Percentiles rank a stretch among this genome's conserved stretches.
Conservation (phyloP, 2,113 vertebrate genomes). For the Acinonyx jubatus region DNA sequence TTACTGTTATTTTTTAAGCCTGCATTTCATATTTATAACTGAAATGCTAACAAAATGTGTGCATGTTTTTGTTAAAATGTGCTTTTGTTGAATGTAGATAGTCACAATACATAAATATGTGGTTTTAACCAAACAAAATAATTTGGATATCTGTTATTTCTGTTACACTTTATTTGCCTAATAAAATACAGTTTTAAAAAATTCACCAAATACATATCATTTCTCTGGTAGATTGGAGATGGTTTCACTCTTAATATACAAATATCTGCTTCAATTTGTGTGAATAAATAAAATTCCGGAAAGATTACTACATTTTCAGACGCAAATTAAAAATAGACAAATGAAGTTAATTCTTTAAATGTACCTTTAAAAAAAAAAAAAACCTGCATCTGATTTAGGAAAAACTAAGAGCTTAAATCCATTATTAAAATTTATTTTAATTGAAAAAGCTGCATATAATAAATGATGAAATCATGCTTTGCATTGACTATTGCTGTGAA, state of each 20-base stretch:
- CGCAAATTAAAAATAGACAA: constrained; percentile 59
- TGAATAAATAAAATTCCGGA: constrained; percentile 44
- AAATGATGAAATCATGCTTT: constrained; percentile 40
- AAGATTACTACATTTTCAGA: constrained; percentile 43
- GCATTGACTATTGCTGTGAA: neutral
- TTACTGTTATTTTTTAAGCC: constrained; percentile 1
- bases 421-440: constrained; percentile 64
- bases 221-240: neutral
- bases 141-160: constrained; percentile 3
- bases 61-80: constrained; percentile 19
- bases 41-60: neutral
- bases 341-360: constrained; percentile 57
- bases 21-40: constrained; percentile 38
- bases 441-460: neutral
- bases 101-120: neutral
- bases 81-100: constrained; percentile 17
- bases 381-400: constrained; percentile 32
- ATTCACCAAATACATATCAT: neutral
- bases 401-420: constrained; percentile 46
- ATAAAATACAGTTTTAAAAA: constrained; percentile 4
- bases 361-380: constrained; percentile 30
- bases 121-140: constrained; percentile 19
- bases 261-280: constrained; percentile 44
- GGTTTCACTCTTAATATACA: constrained; percentile 43
- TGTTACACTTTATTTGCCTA: constrained; percentile 8